Percentiles rank a stretch among this genome's conserved stretches.
Conservation (phyloP, 2,113 vertebrate species). For the Diglossa brunneiventris region DNA sequence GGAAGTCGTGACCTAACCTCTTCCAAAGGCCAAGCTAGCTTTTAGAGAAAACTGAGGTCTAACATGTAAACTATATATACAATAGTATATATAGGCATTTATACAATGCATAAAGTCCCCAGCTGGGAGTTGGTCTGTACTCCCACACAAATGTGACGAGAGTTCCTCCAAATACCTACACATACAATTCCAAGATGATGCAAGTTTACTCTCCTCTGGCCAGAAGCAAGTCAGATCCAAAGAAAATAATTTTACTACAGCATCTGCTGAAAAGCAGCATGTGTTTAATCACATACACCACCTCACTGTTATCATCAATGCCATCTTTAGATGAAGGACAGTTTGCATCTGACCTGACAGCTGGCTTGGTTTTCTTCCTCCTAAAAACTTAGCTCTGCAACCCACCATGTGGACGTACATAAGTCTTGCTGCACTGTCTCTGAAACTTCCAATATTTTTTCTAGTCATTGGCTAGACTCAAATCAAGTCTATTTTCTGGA, state of each 20-base stretch:
- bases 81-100: too few relatives aligned
- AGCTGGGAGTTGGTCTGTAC: background rate
- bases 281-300: background rate
- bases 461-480: background rate
- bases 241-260: background rate
- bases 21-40: background rate
- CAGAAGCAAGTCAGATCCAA: background rate
- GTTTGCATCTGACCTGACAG: fast-evolving
- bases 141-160: background rate
- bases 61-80: background rate
- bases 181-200: background rate
- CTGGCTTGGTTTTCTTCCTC: background rate
- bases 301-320: background rate
- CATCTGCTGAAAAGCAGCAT: background rate
- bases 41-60: background rate
- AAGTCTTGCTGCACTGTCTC: background rate
- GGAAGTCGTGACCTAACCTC: background rate
- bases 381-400: background rate
- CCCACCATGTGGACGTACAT: background rate
- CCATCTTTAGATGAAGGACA: background rate
- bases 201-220: background rate
- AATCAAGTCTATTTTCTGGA: background rate
- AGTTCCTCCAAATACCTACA: background rate
- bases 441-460: background rate
- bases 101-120: background rate